phyloP scores from a whole-genome alignment of 2,113 vertebrate genomes.

The Marmota monax region DNA sequence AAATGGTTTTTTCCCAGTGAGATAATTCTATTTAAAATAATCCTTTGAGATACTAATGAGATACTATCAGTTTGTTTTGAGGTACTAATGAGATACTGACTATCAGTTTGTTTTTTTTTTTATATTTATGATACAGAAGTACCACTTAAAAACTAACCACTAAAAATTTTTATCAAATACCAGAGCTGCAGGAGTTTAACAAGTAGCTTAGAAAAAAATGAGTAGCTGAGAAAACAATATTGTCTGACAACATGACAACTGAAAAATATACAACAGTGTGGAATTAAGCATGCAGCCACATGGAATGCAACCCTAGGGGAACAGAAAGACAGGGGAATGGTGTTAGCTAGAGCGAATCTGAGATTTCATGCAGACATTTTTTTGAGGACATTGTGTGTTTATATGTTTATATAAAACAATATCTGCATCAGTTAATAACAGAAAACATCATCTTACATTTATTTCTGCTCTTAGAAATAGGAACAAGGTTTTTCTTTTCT shows the following conservation, averaged over 20 bases:
- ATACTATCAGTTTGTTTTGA: not conserved
- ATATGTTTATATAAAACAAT: constrained; percentile 5
- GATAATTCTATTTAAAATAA: not conserved
- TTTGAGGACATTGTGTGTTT: not conserved
- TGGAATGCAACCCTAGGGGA: not conserved
- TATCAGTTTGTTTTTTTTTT: not conserved
- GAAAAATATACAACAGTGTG: not conserved
- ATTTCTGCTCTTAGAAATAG: constrained; percentile 19
- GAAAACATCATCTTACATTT: not conserved
- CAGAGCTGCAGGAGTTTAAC: constrained; percentile 9
- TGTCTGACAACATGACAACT: not conserved
- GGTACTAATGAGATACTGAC: not conserved
- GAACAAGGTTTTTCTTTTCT: not conserved
- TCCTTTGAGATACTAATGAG: not conserved
- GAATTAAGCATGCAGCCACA: not conserved
- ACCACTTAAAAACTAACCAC: not conserved
- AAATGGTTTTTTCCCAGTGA: not conserved
- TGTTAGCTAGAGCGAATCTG: not conserved
- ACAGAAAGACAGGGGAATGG: not conserved
- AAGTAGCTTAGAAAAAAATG: constrained; percentile 8
- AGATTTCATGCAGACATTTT: not conserved
- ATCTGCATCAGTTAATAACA: not conserved
- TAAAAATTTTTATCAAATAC: constrained; percentile 48
- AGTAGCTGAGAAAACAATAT: not conserved
- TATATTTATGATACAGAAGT: too few relatives aligned